Percentiles rank a stretch among this genome's conserved stretches.
phyloP scores from a whole-genome alignment of 2,797 vertebrate genomes.

The Manis javanica region DNA sequence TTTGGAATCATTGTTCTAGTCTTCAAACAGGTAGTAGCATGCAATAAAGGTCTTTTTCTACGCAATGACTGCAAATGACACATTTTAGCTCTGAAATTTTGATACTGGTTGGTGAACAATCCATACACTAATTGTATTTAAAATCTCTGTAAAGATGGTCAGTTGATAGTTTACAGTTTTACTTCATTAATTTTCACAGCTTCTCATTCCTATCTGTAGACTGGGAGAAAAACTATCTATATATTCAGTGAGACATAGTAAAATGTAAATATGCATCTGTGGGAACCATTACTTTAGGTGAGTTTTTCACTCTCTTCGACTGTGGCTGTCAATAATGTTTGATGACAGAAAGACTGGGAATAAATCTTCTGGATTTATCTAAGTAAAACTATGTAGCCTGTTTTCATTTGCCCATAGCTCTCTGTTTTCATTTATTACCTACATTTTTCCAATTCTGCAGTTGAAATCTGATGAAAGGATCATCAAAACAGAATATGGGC shows the following conservation, averaged over 20 bases:
- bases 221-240: neutral
- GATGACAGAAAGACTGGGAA: constrained; percentile 39
- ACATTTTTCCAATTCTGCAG: constrained; percentile 85
- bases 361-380: constrained; percentile 39
- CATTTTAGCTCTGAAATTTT: neutral
- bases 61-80: neutral
- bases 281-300: neutral
- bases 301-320: neutral
- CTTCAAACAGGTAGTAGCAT: neutral
- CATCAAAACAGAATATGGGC: constrained; percentile 92
- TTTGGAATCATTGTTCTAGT: neutral
- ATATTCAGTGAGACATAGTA: neutral
- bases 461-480: constrained; percentile 93
- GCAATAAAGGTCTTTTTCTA: neutral
- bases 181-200: neutral
- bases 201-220: neutral
- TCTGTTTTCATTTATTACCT: constrained; percentile 71
- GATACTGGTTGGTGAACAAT: neutral
- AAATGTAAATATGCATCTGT: neutral
- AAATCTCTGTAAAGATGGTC: neutral
- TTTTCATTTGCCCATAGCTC: constrained; percentile 43
- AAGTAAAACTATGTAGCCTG: constrained; percentile 34
- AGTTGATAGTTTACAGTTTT: constrained; percentile 32
- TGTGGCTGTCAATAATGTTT: neutral
- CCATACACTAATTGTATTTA: neutral